Base-by-base conservation (phyloP, 2,888 invertebrate species). In the Athalia rosae region DNA sequence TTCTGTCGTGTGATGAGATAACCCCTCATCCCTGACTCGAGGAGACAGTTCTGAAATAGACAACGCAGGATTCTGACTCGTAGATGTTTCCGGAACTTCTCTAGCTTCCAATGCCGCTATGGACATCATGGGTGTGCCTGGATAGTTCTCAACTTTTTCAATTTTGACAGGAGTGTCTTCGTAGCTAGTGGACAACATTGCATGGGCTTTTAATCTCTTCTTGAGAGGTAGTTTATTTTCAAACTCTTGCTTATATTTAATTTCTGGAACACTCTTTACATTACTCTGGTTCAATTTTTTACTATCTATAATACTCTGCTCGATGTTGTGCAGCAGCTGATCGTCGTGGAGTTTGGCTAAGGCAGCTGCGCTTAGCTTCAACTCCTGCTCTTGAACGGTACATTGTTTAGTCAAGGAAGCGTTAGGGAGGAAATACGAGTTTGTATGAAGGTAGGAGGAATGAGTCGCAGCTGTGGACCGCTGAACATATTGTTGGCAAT, bases 181-280 rank as follows among this genome's bases (percentile, higher is more conserved):
- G 45, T 83, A 85, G 11, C 15, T 76, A 77, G 81, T 77, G 0
- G 85, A 78, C 82, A 85, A 83, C 81, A 86, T 85, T 15, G 83
- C 82, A 11, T 84, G 84, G 3, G 85, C 87, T 61, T 85, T 88
- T 13, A 87, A 78, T 58, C 89, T 82, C 76, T 89, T 89, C 71
- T 89, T 90, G 11, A 88, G 79, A 4, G 89, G 89, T 63, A 89
- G 76, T 63, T 87, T 89, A 64, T 83, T 86, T 53, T 85, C 84
- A 3, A 83, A 77, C 8, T 85, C 84, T 3, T 15, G 74, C 3
- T 84, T 84, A 76, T 81, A 83, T 28, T 82, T 79, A 48, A 83
- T 82, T 15, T 82, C 83, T 11, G 82, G 63, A 6, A 85, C 82
- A 43, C 9, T 62, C 62, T 83, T 83, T 4, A 81, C 67, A 4